phyloP scores from a whole-genome alignment of 2,888 invertebrate species.

The Eutolmus rufibarbis region DNA sequence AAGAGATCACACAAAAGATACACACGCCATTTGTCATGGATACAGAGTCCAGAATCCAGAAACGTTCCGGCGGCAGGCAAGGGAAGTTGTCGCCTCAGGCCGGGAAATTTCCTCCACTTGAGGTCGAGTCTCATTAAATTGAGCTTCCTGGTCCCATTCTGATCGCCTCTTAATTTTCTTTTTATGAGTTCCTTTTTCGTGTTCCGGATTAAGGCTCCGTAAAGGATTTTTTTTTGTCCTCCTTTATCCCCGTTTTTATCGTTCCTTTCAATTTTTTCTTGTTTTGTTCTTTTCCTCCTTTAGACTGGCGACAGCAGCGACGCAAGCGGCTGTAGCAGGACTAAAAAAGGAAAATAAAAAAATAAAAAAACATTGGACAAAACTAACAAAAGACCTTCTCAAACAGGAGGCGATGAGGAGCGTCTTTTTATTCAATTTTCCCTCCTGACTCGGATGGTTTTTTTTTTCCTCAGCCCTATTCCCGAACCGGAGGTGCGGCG shows the following conservation, averaged over 20 bases:
- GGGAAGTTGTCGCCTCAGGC: not conserved
- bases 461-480: not conserved
- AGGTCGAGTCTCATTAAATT: conserved; percentile 17
- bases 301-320: not conserved
- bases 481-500: not conserved
- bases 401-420: not conserved
- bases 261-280: not conserved
- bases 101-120: not conserved
- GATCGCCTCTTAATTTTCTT: conserved; percentile 20
- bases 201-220: conserved; percentile 11
- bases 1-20: not conserved
- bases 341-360: too few relatives aligned
- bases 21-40: not conserved
- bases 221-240: not conserved
- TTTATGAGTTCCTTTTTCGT: conserved; percentile 22
- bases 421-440: conserved; percentile 15
- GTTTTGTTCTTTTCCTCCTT: not conserved
- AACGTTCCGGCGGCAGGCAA: not conserved
- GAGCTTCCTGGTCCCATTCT: not conserved
- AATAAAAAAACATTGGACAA: not conserved
- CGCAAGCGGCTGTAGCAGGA: not conserved
- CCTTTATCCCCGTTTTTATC: not conserved
- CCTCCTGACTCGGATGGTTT: not conserved
- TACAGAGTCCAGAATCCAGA: not conserved
- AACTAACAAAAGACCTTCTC: conserved; percentile 2